phyloP scores from a whole-genome alignment of 2,797 vertebrate genomes.

The Hozukius guyotensis region DNA sequence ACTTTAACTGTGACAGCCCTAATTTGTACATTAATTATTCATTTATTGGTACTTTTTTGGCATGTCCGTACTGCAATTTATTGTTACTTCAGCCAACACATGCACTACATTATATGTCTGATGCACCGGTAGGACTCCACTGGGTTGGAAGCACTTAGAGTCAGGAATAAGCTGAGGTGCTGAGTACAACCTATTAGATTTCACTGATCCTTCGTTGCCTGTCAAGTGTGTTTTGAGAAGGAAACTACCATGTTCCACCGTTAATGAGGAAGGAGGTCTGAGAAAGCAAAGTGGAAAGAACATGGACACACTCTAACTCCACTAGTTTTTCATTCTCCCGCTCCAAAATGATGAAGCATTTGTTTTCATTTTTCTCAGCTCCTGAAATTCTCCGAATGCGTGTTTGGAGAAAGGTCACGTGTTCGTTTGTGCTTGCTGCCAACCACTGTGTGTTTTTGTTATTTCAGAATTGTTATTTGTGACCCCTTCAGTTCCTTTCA shows the following conservation, averaged over 20 bases:
- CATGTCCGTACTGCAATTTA: not conserved
- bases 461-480: conserved; percentile 54
- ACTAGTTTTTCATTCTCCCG: not conserved
- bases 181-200: conserved; percentile 36
- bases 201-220: conserved; percentile 38
- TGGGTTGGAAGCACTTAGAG: conserved; percentile 8
- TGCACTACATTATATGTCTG: not conserved
- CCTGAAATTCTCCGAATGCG: conserved; percentile 36
- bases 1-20: too few relatives aligned
- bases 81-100: not conserved
- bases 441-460: conserved; percentile 40
- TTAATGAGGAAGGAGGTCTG: conserved; percentile 59
- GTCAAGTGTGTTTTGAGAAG: conserved; percentile 54
- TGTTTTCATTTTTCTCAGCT: conserved; percentile 52
- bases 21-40: not conserved
- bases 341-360: conserved; percentile 41
- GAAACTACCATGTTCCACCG: conserved; percentile 42
- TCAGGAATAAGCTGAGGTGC: conserved; percentile 24
- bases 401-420: conserved; percentile 24
- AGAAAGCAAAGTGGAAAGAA: conserved; percentile 36
- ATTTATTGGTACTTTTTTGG: too few relatives aligned
- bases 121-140: not conserved
- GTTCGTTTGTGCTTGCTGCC: conserved; percentile 36
- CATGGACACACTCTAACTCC: conserved; percentile 15
- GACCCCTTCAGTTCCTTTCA: conserved; percentile 48